Conservation (phyloP, 1,140 invertebrate species). For the Trachelipus rathkii region DNA sequence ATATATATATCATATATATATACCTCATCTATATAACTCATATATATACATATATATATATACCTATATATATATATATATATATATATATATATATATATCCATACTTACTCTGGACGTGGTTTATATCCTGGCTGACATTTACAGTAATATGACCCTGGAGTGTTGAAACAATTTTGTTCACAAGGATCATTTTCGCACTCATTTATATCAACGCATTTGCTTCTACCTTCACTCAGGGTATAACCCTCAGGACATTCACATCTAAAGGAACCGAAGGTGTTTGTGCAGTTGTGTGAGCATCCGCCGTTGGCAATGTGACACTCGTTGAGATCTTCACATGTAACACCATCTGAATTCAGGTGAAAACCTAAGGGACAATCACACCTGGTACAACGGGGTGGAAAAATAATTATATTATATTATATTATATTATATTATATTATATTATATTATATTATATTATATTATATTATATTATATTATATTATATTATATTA, state of each 20-base stretch:
- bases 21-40: neutral
- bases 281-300: conserved; percentile 56
- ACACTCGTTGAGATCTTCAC: conserved; percentile 65
- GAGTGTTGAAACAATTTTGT: conserved; percentile 65
- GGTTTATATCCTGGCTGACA: conserved; percentile 50
- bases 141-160: conserved; percentile 68
- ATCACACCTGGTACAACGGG: conserved; percentile 30
- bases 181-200: conserved; percentile 47
- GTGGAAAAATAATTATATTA: neutral
- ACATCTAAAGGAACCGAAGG: conserved; percentile 55
- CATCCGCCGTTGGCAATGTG: conserved; percentile 54
- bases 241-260: conserved; percentile 48
- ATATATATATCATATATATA: conserved; percentile 22
- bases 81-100: conserved; percentile 2
- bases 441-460: no score
- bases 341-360: conserved; percentile 51
- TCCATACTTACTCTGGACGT: neutral
- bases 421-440: no score
- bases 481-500: no score
- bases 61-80: conserved; percentile 7
- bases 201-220: conserved; percentile 51
- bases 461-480: no score
- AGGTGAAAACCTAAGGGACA: conserved; percentile 53
- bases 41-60: neutral
- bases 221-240: conserved; percentile 49